Percentiles rank a stretch among this genome's conserved stretches.
phyloP scores from a whole-genome alignment of 92 coral and sea anemone genomes.

The Umimayanthus chanpuru region DNA sequence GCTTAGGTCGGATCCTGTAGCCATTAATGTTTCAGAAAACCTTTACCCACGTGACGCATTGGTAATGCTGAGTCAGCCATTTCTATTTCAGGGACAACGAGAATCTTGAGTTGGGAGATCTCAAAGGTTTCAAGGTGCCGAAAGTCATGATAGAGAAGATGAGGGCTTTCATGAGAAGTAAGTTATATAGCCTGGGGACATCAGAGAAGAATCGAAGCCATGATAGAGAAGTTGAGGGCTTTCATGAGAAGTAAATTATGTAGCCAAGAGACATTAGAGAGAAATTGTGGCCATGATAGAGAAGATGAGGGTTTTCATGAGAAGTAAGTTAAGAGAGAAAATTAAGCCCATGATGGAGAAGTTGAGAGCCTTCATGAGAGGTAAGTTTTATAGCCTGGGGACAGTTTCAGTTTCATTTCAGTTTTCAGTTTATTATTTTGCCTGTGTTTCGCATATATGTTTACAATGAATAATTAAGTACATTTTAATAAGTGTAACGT shows the following conservation, averaged over 20 bases:
- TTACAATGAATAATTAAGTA: too few relatives aligned
- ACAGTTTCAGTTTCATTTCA: too few relatives aligned
- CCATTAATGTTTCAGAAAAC: too few relatives aligned
- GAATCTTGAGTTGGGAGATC: constrained; percentile 30
- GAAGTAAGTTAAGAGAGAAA: too few relatives aligned
- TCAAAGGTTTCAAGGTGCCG: constrained; percentile 39
- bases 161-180: constrained; percentile 37
- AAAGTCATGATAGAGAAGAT: constrained; percentile 30
- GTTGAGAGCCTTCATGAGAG: constrained; percentile 36
- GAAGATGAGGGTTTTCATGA: neutral
- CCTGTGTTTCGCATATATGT: too few relatives aligned
- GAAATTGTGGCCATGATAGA: neutral
- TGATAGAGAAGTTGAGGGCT: neutral
- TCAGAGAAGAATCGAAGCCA: neutral
- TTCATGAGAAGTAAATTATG: constrained; percentile 3
- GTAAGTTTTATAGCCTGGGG: neutral
- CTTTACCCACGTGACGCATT: neutral
- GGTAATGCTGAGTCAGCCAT: neutral
- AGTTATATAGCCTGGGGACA: neutral
- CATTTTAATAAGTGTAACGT: too few relatives aligned
- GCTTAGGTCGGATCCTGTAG: neutral
- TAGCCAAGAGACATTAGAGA: neutral
- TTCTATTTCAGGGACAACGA: constrained; percentile 24
- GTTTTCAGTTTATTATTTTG: too few relatives aligned
- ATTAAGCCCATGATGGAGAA: constrained; percentile 24